These are phyloP conservation scores for Turritopsis dohrnii DNA, from an alignment of 30 jellyfish, hydroid and myxozoan genomes.

Conservation along the genomic window DNA sequence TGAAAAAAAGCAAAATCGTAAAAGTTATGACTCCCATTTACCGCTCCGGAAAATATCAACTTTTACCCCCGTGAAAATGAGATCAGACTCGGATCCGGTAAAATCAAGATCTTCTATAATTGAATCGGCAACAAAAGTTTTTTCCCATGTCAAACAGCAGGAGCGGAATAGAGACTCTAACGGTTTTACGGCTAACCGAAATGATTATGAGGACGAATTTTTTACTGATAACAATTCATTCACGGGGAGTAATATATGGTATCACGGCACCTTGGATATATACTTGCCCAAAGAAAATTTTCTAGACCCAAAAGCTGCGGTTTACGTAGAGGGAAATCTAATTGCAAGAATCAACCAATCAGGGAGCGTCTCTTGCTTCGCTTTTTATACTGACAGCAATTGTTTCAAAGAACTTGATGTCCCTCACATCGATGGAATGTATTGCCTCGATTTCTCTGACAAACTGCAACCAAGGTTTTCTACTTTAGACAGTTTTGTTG, in stretches of 20 bases:
- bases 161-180: not conserved
- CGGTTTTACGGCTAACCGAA: not conserved
- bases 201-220: not conserved
- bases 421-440: not conserved
- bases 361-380: not conserved
- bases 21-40: not conserved
- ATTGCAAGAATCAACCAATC: not conserved
- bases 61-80: not conserved
- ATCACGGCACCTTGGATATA: not conserved
- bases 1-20: not conserved
- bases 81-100: not conserved
- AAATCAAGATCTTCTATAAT: not conserved
- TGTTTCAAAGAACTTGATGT: not conserved
- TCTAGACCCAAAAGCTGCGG: not conserved
- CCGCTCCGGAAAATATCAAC: not conserved
- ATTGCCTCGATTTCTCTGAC: not conserved
- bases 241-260: not conserved
- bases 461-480: not conserved
- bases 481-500: not conserved
- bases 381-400: not conserved
- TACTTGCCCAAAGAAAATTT: not conserved
- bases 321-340: not conserved
- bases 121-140: not conserved
- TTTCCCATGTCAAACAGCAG: not conserved
- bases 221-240: not conserved